Conservation (phyloP, 2,113 vertebrate species). For the Dipodomys ordii region DNA sequence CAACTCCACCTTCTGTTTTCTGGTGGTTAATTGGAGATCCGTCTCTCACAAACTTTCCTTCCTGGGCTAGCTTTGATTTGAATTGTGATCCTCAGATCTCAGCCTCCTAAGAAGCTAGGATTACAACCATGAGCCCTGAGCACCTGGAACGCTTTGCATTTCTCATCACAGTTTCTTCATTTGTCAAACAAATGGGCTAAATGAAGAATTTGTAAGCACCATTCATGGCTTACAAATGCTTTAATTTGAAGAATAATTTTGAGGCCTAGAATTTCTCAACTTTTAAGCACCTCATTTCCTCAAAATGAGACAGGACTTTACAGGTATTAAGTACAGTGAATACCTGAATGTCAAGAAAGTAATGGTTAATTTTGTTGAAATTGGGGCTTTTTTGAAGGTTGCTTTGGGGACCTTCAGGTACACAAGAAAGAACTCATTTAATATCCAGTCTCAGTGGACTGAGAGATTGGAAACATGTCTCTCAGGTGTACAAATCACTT, state of each 20-base stretch:
- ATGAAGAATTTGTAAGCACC: not conserved
- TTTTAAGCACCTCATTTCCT: not conserved
- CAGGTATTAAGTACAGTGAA: not conserved
- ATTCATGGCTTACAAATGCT: not conserved
- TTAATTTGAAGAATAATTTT: constrained; percentile 37
- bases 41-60: too few relatives aligned
- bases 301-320: not conserved
- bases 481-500: constrained; percentile 44
- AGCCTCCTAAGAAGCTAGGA: too few relatives aligned
- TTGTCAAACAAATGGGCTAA: too few relatives aligned
- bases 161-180: not conserved
- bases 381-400: constrained; percentile 39
- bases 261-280: not conserved
- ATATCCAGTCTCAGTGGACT: constrained; percentile 16
- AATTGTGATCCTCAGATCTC: too few relatives aligned
- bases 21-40: too few relatives aligned
- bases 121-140: too few relatives aligned
- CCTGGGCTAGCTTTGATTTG: too few relatives aligned
- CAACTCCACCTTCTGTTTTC: too few relatives aligned
- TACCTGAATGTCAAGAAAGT: not conserved
- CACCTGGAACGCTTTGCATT: not conserved
- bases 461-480: constrained; percentile 44
- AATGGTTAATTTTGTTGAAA: constrained; percentile 22
- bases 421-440: constrained; percentile 47
- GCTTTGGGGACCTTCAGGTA: not conserved